Evolutionary conservation across 2,113 vertebrate species (phyloP).

Genomic region (Climacteris rufus): DNA sequence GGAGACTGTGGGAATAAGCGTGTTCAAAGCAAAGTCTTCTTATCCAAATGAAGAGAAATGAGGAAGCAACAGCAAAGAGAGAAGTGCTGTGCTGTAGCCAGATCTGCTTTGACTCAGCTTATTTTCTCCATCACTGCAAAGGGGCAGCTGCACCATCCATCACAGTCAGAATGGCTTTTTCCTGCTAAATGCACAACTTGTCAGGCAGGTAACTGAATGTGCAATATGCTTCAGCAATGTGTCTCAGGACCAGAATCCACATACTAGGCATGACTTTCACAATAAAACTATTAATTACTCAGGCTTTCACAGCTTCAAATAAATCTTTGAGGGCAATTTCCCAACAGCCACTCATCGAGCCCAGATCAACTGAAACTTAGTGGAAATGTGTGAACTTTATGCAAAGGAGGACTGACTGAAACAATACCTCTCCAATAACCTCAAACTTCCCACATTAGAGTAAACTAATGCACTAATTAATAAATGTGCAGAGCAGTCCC

Average conservation of each 20-base stretch:
- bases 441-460: neutral
- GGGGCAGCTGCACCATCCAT: constrained; percentile 51
- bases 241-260: constrained; percentile 19
- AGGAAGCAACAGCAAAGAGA: constrained; percentile 17
- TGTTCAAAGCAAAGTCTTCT: constrained; percentile 51
- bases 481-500: neutral
- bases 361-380: neutral
- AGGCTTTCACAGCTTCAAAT: neutral
- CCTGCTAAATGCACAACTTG: constrained; percentile 43
- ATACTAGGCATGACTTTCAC: neutral
- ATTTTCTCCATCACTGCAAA: constrained; percentile 52
- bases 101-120: constrained; percentile 47
- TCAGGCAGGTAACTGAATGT: constrained; percentile 43
- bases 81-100: neutral
- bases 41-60: constrained; percentile 67
- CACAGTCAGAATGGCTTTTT: constrained; percentile 48
- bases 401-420: neutral
- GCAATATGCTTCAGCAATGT: neutral
- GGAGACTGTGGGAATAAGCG: constrained; percentile 47
- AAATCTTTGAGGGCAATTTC: constrained; percentile 20
- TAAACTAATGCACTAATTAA: neutral
- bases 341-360: neutral
- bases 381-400: neutral
- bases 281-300: constrained; percentile 16
- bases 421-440: neutral